Conservation (phyloP, 2,113 vertebrate species). For the Corydoras maculifer region DNA sequence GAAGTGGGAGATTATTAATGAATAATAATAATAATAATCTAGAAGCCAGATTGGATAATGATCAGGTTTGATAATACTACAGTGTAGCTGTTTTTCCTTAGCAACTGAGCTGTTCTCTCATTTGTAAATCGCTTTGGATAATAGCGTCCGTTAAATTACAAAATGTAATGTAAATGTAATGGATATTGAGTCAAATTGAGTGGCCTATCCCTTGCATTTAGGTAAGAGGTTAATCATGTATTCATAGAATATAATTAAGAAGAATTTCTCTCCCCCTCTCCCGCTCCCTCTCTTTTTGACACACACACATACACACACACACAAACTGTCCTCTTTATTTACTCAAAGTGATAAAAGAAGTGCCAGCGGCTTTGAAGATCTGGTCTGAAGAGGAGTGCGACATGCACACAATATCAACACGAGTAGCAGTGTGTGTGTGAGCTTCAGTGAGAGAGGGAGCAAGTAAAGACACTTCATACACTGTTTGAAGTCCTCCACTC, state of each 20-base stretch:
- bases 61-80: too few species aligned
- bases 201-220: constrained; percentile 7
- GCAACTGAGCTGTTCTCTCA: too few species aligned
- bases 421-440: background rate
- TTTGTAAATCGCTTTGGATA: too few species aligned
- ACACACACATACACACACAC: too few species aligned
- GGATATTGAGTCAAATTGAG: constrained; percentile 7
- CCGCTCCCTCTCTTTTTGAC: constrained; percentile 1
- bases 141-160: too few species aligned
- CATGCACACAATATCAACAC: background rate
- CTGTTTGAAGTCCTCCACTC: constrained; percentile 64
- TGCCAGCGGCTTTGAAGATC: constrained; percentile 66
- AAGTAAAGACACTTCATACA: constrained; percentile 47
- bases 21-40: too few species aligned
- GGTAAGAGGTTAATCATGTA: constrained; percentile 22
- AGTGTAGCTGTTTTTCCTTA: too few species aligned
- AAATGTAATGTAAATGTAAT: background rate
- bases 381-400: constrained; percentile 16
- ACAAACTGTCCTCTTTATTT: constrained; percentile 52
- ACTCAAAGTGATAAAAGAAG: constrained; percentile 56
- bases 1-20: too few species aligned
- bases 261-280: constrained; percentile 18
- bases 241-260: constrained; percentile 2
- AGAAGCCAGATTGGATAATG: too few species aligned
- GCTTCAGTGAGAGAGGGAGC: background rate